Evolutionary conservation across 2,113 vertebrate genomes (phyloP), one percentile per base, ranked within the genome.

Genomic region (Paralichthys olivaceus): DNA sequence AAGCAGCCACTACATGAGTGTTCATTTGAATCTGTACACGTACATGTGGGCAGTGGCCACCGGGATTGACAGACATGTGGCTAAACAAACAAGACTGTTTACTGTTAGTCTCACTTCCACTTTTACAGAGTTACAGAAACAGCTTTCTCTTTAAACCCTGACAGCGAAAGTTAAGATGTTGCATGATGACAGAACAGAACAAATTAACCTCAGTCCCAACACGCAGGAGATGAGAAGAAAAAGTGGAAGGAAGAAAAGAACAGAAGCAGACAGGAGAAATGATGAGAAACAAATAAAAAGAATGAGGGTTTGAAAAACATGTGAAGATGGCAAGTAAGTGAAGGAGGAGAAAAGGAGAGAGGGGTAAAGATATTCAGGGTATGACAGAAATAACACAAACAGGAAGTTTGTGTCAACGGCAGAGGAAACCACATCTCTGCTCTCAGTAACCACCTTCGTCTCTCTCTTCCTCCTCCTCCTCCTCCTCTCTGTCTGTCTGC

Each of bases 321-420:
- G 1, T 32, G 25, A 47, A 26, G 6, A 69, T 4, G 26, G 59
- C 12, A 34, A 59, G 22, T 22, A 28, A 49, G 51, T 69, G 20
- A 61, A 11, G 29, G 58, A 77, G 9, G 9, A 34, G 12, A 37
- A 26, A 19, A 63, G 22, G 12, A 23, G 14, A 43, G 22, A 23
- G 29, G 26, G 17, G 67, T 23, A 29, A 68, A 57, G 23, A 25
- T 32, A 23, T 63, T 28, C 26, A 80, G 43, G 57, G 51, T 56
- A 73, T 3, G 80, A 84, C 87, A 89, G 84, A 94, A 93, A 93
- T 93, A 92, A 90, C 79, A 91, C 86, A 90, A 92, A 93, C 92
- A 94, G 93, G 92, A 94, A 89, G 83, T 62, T 77, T 84, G 84
- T 89, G 79, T 87, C 80, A 90, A 91, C 86, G 80, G 75, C 72